Percentiles rank a stretch among this genome's conserved stretches.
Conservation (phyloP, 2,797 vertebrate genomes). For the Periparus ater region DNA sequence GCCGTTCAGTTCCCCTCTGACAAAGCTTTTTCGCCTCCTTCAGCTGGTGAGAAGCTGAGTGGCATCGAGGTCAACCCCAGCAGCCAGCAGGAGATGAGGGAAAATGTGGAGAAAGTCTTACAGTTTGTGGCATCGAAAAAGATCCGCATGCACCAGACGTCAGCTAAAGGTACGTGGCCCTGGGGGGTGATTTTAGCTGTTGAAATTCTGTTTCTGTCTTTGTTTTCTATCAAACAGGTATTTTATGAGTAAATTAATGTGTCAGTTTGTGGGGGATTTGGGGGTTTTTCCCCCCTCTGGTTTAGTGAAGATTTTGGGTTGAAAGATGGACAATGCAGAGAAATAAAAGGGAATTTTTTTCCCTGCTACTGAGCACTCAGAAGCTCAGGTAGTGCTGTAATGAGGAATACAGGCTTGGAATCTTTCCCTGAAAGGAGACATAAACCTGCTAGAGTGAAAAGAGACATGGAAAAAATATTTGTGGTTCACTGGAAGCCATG, state of each 20-base stretch:
- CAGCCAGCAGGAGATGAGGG: conserved; percentile 89
- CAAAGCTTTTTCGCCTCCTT: neutral
- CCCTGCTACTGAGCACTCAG: neutral
- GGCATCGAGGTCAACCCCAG: conserved; percentile 81
- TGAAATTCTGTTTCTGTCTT: neutral
- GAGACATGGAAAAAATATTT: neutral
- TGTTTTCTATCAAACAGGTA: neutral
- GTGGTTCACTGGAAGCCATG: neutral
- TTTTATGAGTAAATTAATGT: neutral
- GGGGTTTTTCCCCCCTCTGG: rapidly evolving
- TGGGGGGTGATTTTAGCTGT: neutral
- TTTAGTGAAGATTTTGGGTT: neutral
- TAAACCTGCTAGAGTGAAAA: neutral
- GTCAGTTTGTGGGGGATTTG: neutral
- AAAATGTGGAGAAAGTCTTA: conserved; percentile 93
- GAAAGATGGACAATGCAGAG: neutral
- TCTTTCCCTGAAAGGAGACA: neutral
- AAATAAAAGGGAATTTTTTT: neutral
- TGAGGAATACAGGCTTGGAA: neutral
- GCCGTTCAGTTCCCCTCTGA: neutral
- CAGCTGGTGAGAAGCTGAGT: conserved; percentile 91
- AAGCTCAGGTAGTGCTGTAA: neutral
- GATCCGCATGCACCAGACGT: conserved; percentile 96
- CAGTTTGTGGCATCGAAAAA: conserved; percentile 92
- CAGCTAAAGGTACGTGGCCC: conserved; percentile 83